Evolutionary conservation across 2,797 vertebrate species (phyloP).

Genomic region (Delichon dasypus): DNA sequence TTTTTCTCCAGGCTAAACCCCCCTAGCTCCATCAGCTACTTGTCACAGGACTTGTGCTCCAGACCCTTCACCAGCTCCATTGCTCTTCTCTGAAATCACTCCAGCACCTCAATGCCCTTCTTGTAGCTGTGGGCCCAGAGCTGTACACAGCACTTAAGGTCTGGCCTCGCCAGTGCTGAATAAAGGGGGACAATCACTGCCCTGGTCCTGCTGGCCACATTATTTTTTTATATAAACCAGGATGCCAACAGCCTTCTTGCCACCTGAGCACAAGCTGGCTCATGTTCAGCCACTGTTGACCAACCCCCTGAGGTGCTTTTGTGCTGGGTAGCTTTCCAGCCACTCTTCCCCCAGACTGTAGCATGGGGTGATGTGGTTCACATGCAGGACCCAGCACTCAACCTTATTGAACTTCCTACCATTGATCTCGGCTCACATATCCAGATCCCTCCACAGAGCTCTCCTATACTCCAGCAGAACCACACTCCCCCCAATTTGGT

Average conservation of each 20-base stretch:
- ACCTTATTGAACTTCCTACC: neutral
- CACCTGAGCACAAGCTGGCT: neutral
- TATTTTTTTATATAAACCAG: neutral
- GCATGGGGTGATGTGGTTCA: neutral
- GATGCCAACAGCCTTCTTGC: neutral
- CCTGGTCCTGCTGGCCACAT: neutral
- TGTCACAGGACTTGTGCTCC: neutral
- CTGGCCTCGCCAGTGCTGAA: neutral
- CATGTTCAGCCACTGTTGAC: too few relatives aligned
- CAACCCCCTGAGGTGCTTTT: rapidly evolving
- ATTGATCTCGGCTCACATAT: rapidly evolving
- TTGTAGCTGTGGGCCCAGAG: neutral
- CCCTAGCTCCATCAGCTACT: neutral
- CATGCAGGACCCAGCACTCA: rapidly evolving
- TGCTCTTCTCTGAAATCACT: rapidly evolving
- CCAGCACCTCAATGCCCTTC: neutral
- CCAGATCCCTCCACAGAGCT: neutral
- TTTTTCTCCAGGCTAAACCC: neutral
- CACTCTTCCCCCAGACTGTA: neutral
- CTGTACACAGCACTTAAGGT: rapidly evolving
- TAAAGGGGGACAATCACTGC: neutral
- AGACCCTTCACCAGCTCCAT: neutral
- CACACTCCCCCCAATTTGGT: neutral
- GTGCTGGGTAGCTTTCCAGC: neutral
- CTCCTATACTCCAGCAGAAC: neutral